These are phyloP conservation scores for Ectobius pallidus DNA, from an alignment of 2,888 invertebrate genomes.

Conservation along the genomic window DNA sequence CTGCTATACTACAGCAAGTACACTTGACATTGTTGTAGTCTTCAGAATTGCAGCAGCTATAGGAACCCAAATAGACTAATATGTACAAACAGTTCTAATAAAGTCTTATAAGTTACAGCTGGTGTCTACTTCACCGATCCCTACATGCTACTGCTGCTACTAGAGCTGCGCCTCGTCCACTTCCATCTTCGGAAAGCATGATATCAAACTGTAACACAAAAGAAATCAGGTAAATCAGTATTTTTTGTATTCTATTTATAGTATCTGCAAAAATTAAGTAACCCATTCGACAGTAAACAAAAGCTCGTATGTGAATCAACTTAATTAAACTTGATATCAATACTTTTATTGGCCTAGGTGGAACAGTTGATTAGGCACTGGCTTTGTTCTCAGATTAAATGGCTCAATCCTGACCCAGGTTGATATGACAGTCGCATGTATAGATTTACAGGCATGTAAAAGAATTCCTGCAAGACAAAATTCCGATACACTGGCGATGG, in stretches of 20 bases:
- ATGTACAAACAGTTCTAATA: conserved; percentile 10
- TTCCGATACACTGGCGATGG: no score
- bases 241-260: not conserved
- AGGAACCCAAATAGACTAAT: conserved; percentile 33
- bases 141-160: conserved; percentile 92
- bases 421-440: no score
- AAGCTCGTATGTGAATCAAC: no score
- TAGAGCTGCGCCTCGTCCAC: conserved; percentile 94
- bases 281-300: no score
- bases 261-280: not conserved
- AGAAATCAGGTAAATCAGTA: not conserved
- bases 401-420: no score
- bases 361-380: no score
- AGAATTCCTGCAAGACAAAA: no score
- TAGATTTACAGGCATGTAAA: no score
- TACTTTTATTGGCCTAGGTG: no score
- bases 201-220: conserved; percentile 76
- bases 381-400: no score
- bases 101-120: no score
- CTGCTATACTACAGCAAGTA: conserved; percentile 24
- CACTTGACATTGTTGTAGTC: not conserved
- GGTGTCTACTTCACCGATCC: conserved; percentile 58
- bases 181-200: conserved; percentile 95
- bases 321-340: no score
- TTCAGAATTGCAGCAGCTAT: conserved; percentile 19